A percentile compares a stretch with the other conserved stretches of the same genome.
Conservation (phyloP, 2,888 invertebrate genomes). For the Neuroscelio doddi region DNA sequence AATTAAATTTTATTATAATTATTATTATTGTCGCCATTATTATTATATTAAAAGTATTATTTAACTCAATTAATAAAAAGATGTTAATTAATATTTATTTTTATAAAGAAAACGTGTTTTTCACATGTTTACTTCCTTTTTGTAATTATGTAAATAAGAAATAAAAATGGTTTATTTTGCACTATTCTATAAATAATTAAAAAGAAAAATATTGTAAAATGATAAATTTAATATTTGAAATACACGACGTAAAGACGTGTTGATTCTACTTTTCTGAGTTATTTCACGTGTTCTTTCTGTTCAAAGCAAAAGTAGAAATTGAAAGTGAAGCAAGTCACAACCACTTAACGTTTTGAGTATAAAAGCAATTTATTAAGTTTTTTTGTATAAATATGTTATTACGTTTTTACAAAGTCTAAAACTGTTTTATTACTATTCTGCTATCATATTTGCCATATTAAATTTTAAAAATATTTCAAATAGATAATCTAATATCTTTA, state of each 20-base stretch:
- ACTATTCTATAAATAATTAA: neutral
- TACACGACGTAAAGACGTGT: neutral
- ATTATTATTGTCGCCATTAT: neutral
- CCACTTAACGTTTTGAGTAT: neutral
- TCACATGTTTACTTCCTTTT: neutral
- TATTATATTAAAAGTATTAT: neutral
- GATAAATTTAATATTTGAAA: neutral
- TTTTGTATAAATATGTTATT: too few species aligned
- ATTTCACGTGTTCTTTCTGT: neutral
- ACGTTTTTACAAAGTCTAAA: too few species aligned
- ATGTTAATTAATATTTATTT: neutral
- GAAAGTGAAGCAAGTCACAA: neutral
- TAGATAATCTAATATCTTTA: neutral
- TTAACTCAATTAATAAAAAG: neutral
- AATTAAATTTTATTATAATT: too few species aligned
- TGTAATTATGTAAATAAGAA: neutral
- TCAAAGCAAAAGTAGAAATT: neutral
- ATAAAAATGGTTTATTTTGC: neutral
- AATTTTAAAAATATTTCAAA: neutral
- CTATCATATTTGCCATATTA: neutral
- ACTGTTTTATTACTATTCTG: neutral
- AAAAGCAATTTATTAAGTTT: too few species aligned
- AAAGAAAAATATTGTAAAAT: neutral
- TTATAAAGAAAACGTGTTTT: neutral
- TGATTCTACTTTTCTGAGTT: neutral